phyloP scores from a whole-genome alignment of 2,888 invertebrate species.

The Ptilodon capucinus region DNA sequence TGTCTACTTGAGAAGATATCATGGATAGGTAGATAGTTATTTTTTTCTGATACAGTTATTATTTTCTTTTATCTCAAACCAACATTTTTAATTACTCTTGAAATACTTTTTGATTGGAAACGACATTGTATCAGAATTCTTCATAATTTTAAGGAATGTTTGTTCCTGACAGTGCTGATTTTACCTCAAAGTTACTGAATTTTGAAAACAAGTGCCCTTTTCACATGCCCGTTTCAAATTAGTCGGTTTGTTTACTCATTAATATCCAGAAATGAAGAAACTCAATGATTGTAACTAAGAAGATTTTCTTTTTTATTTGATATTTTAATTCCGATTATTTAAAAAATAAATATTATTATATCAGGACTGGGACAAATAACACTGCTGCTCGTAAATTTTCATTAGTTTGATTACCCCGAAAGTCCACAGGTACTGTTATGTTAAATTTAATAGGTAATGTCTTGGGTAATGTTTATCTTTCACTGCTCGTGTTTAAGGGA shows the following conservation, averaged over 20 bases:
- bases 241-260: background rate
- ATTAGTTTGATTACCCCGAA: conserved; percentile 2
- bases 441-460: conserved; percentile 16
- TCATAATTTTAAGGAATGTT: conserved; percentile 1
- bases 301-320: too few relatives aligned
- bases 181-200: background rate
- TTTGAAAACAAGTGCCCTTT: conserved; percentile 2
- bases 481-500: background rate
- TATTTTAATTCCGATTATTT: too few relatives aligned
- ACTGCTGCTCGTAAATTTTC: background rate
- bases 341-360: too few relatives aligned
- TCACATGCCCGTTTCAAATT: conserved; percentile 1
- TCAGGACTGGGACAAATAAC: too few relatives aligned
- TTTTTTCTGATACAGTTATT: too few relatives aligned
- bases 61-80: too few relatives aligned
- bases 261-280: too few relatives aligned
- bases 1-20: too few relatives aligned
- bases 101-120: background rate
- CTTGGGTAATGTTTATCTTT: conserved; percentile 13
- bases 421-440: conserved; percentile 5
- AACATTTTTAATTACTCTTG: too few relatives aligned
- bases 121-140: background rate
- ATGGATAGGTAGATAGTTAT: too few relatives aligned
- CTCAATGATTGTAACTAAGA: too few relatives aligned
- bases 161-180: background rate